Evolutionary conservation across 1,140 invertebrate species (phyloP).

Genomic region (Antheraea pernyi): DNA sequence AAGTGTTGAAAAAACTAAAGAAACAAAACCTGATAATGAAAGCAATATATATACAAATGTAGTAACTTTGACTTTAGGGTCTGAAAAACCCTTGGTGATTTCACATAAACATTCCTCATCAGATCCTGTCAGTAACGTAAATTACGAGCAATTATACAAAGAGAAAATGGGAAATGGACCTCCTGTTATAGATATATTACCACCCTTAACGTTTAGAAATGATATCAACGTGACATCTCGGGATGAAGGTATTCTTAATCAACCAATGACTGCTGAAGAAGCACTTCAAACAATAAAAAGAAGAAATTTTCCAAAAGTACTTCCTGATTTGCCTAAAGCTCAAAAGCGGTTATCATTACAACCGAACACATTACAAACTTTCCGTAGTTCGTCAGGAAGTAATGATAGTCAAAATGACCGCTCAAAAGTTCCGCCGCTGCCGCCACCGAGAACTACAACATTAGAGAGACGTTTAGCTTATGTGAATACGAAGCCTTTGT

Average conservation of each 20-base stretch:
- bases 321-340: constrained; percentile 84
- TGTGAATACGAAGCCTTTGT: constrained; percentile 60
- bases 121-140: constrained; percentile 82
- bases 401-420: constrained; percentile 67
- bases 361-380: constrained; percentile 65
- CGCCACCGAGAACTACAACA: constrained; percentile 83
- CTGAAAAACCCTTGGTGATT: constrained; percentile 73
- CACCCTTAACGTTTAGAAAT: constrained; percentile 75
- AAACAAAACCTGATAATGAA: constrained; percentile 31
- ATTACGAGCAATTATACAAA: constrained; percentile 68
- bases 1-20: constrained; percentile 23
- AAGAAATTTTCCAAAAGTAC: constrained; percentile 89
- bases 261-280: constrained; percentile 82
- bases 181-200: constrained; percentile 72
- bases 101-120: constrained; percentile 87
- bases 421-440: constrained; percentile 80
- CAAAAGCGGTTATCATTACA: constrained; percentile 81
- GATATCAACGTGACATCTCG: constrained; percentile 88
- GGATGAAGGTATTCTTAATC: constrained; percentile 58
- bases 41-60: constrained; percentile 72
- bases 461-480: constrained; percentile 77
- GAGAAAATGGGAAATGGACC: constrained; percentile 48
- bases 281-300: constrained; percentile 86
- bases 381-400: constrained; percentile 48
- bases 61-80: constrained; percentile 68